Evolutionary conservation across 23 tunicate species (phyloP), one percentile per base, ranked within the genome.

Genomic region (Ascidia mentula): DNA sequence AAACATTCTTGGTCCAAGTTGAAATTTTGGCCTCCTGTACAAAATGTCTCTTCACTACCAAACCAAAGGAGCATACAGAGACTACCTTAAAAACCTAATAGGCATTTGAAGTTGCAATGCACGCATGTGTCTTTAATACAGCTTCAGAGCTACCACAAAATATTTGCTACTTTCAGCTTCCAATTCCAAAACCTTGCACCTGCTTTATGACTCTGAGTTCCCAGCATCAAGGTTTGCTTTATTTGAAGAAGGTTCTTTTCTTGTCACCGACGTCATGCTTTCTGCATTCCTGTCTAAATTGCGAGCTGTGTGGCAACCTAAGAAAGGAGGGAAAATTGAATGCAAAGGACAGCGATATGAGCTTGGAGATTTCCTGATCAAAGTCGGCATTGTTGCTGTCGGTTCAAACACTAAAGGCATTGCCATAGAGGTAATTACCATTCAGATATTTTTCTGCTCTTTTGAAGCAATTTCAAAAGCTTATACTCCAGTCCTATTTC

Each of bases 371-470:
- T 92, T 92, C 36, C 31, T 86, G 4, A 46, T 92, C 13, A 92
- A 92, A 92, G 69, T 82, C 69, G 97, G 97, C 22, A 79, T 87
- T n/a, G 87, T 92, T 6, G 40, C 97, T 0, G 83, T 80, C 0
- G 97, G 91, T 4, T 59, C 82, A 15, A 91, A 69, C 38, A 87
- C 97, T 8, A 92, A 85, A 79, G 97, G 97, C 31, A 84, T 92
- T 42, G 76, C 85, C 6, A 26, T 92, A 9, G 97, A 92, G 82
- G 90, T 90, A 65, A 76, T n/a, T n/a, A n/a, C n/a, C n/a, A n/a
- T n/a, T n/a, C n/a, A n/a, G n/a, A n/a, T n/a, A n/a, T n/a, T n/a
- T n/a, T n/a, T n/a, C n/a, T n/a, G n/a, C n/a, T n/a, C n/a, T n/a
- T n/a, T n/a, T n/a, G n/a, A n/a, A n/a, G n/a, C n/a, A n/a, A n/a